phyloP scores from a whole-genome alignment of 2,113 vertebrate species.

The Brachypteracias leptosomus region DNA sequence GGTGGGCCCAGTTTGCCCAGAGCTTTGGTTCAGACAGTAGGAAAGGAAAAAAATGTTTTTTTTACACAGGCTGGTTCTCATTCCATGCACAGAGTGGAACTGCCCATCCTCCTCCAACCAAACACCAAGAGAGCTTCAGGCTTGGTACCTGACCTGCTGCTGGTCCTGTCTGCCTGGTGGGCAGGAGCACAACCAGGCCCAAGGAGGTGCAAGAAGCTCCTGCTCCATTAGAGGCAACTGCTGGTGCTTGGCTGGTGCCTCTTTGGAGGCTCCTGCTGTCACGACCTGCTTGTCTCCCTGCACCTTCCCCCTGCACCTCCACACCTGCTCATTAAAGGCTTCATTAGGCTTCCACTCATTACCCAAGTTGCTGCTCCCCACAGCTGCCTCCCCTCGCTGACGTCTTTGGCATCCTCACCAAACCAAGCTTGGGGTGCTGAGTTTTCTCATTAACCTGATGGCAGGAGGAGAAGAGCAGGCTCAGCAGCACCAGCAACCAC shows the following conservation, averaged over 20 bases:
- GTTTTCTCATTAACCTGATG: not conserved
- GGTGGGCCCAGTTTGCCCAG: not conserved
- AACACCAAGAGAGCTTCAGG: not conserved
- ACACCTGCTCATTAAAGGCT: not conserved
- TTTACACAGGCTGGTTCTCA: not conserved
- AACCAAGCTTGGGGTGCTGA: not conserved
- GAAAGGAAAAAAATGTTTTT: not conserved
- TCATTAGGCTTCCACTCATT: not conserved
- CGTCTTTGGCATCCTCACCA: constrained; percentile 10
- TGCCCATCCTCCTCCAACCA: not conserved
- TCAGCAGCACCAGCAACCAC: not conserved
- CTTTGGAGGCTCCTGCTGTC: too few species aligned
- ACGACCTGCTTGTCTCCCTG: too few species aligned
- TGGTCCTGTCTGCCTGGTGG: not conserved
- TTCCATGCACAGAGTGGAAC: not conserved
- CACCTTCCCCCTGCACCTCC: too few species aligned
- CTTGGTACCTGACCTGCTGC: not conserved
- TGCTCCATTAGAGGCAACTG: not conserved
- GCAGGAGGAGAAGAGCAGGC: not conserved
- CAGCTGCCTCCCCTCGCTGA: not conserved
- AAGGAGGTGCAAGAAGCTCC: too few species aligned
- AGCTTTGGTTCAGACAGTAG: not conserved
- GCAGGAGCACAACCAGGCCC: not conserved
- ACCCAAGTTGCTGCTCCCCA: not conserved
- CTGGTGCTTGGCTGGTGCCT: not conserved